Conservation (phyloP, 2,888 invertebrate genomes). For the Athetis lepigone region DNA sequence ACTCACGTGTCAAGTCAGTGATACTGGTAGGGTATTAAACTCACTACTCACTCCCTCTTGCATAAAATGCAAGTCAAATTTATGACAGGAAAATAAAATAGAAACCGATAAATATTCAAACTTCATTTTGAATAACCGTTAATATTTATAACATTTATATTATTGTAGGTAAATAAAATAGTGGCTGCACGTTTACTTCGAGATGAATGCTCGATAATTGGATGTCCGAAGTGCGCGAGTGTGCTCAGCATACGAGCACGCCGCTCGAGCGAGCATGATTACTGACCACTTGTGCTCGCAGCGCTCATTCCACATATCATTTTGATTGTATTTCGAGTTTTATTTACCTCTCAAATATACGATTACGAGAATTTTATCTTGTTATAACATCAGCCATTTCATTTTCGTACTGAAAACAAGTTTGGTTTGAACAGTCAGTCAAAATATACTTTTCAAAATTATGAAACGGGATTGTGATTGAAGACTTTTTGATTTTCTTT, state of each 20-base stretch:
- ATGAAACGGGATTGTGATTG: not conserved
- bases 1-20: no score
- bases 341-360: conserved; percentile 8
- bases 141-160: conserved; percentile 5
- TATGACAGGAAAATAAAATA: conserved; percentile 1
- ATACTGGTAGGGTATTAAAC: no score
- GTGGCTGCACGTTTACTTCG: conserved; percentile 6
- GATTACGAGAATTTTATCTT: not conserved
- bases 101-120: conserved; percentile 2
- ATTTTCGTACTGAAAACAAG: not conserved
- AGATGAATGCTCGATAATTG: conserved; percentile 60
- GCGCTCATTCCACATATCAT: conserved; percentile 35
- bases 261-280: conserved; percentile 29
- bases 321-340: conserved; percentile 35
- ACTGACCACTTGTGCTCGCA: conserved; percentile 36
- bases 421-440: not conserved
- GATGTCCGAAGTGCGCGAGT: conserved; percentile 56
- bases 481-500: not conserved
- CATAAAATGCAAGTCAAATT: no score
- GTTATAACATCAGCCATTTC: not conserved
- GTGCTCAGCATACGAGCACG: conserved; percentile 36
- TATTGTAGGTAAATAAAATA: no score
- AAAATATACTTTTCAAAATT: not conserved
- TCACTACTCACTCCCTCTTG: no score
- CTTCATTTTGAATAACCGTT: not conserved